phyloP scores from a whole-genome alignment of 2,797 vertebrate species.

The Cuniculus paca region DNA sequence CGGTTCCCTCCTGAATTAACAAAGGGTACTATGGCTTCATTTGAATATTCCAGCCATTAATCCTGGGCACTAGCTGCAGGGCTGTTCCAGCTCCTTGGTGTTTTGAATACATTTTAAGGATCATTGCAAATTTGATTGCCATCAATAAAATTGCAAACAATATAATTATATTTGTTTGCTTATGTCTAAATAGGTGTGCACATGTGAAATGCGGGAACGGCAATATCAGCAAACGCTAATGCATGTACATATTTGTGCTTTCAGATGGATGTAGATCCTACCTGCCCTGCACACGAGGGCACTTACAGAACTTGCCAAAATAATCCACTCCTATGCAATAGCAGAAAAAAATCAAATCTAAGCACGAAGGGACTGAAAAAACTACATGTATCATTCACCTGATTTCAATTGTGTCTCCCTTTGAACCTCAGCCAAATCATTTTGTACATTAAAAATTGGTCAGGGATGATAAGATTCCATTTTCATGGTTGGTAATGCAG shows the following conservation, averaged over 20 bases:
- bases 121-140: constrained; percentile 90
- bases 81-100: constrained; percentile 87
- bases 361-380: constrained; percentile 91
- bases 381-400: constrained; percentile 98
- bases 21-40: constrained; percentile 70
- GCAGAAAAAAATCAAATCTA: constrained; percentile 89
- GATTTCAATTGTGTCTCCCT: constrained; percentile 98
- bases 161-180: constrained; percentile 89
- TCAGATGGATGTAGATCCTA: not conserved
- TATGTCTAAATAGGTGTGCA: constrained; percentile 84
- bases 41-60: constrained; percentile 88
- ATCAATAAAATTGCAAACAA: constrained; percentile 89
- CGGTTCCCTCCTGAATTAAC: constrained; percentile 42
- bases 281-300: constrained; percentile 76
- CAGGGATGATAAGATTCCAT: constrained; percentile 99
- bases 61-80: constrained; percentile 83
- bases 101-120: constrained; percentile 91
- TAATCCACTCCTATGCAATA: constrained; percentile 88
- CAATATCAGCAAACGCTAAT: constrained; percentile 72
- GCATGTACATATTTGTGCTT: constrained; percentile 14
- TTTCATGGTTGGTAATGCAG: constrained; percentile 99
- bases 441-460: constrained; percentile 99
- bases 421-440: constrained; percentile 99
- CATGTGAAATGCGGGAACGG: constrained; percentile 55
- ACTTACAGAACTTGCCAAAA: constrained; percentile 88